Evolutionary conservation across 2,888 invertebrate genomes (phyloP).

Genomic region (Mechanitis messenoides): DNA sequence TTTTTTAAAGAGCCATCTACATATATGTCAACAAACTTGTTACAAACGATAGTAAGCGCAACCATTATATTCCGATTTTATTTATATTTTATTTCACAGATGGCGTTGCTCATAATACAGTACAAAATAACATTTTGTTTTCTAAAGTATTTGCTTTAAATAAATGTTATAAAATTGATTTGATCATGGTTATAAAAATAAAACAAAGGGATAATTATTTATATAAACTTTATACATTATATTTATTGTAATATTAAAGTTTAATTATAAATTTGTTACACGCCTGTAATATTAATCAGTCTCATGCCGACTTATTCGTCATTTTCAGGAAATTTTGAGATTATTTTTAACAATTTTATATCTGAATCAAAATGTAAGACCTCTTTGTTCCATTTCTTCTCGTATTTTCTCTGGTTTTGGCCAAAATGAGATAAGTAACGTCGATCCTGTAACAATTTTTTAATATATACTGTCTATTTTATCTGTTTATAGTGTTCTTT

Average conservation of each 20-base stretch:
- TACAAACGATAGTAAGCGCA: too few relatives aligned
- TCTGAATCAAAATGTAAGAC: slow-evolving; percentile 50
- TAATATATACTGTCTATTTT: too few relatives aligned
- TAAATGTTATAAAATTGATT: too few relatives aligned
- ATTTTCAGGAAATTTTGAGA: slow-evolving; percentile 11
- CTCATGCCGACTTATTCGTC: slow-evolving; percentile 18
- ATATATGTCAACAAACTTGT: too few relatives aligned
- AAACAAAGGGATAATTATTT: not conserved
- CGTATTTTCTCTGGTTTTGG: slow-evolving; percentile 59
- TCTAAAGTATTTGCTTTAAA: too few relatives aligned
- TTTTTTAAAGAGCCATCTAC: too few relatives aligned
- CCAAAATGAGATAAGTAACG: slow-evolving; percentile 61
- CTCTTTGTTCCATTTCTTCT: slow-evolving; percentile 55
- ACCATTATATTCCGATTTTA: too few relatives aligned
- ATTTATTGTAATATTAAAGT: slow-evolving; percentile 13
- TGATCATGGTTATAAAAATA: too few relatives aligned
- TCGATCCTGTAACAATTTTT: slow-evolving; percentile 48
- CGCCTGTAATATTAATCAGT: slow-evolving; percentile 26
- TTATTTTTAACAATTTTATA: not conserved
- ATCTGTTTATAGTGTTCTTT: too few relatives aligned
- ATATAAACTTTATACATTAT: slow-evolving; percentile 7
- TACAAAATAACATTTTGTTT: too few relatives aligned
- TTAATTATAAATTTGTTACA: slow-evolving; percentile 13
- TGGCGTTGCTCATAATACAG: too few relatives aligned
- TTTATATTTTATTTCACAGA: slow-evolving; percentile 1